phyloP scores from a whole-genome alignment of 2,113 vertebrate species.

The Ceyx margarethae region DNA sequence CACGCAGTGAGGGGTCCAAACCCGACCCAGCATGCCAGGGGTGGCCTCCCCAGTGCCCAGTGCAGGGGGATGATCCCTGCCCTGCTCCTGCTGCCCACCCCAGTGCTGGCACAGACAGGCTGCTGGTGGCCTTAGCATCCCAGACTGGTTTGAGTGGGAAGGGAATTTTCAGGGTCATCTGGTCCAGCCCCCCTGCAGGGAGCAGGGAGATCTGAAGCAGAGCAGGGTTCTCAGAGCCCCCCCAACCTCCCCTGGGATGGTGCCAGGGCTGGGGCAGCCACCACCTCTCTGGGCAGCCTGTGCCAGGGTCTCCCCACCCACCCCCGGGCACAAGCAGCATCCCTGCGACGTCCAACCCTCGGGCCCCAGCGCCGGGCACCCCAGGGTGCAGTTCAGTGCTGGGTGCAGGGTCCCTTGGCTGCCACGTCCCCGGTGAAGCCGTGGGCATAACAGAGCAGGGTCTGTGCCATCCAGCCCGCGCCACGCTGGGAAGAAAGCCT shows the following conservation, averaged over 20 bases:
- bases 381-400: no score
- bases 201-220: not conserved
- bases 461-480: not conserved
- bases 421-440: not conserved
- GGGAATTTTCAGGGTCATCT: no score
- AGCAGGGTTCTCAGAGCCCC: no score
- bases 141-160: no score
- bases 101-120: no score
- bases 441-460: conserved; percentile 1
- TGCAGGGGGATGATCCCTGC: no score
- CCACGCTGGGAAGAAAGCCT: conserved; percentile 1
- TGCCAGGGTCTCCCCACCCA: not conserved
- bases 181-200: not conserved
- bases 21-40: no score
- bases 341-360: not conserved
- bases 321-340: not conserved
- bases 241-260: not conserved
- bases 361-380: no score
- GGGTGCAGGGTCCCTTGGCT: not conserved
- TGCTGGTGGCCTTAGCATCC: no score
- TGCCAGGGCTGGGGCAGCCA: not conserved
- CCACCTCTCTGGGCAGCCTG: not conserved
- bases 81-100: no score
- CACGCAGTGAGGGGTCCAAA: no score
- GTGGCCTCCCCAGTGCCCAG: no score